Conservation (phyloP, 2,888 invertebrate species). For the Tipula vernalis region DNA sequence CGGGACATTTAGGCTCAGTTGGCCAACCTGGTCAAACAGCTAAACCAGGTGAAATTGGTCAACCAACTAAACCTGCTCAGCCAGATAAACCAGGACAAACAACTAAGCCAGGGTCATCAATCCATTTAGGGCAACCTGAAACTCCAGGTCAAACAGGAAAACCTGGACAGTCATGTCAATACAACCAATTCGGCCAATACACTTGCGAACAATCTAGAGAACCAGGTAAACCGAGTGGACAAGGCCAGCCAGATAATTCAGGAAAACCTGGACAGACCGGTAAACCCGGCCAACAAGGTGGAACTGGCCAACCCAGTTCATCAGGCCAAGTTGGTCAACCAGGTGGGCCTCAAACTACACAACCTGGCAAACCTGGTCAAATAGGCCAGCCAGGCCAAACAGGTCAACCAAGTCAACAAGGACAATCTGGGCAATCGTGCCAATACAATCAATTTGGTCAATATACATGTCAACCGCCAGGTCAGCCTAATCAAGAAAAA, state of each 20-base stretch:
- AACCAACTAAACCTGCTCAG: slow-evolving; percentile 20
- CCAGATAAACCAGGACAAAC: slow-evolving; percentile 21
- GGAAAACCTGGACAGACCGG: slow-evolving; percentile 18
- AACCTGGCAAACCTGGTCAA: slow-evolving; percentile 20
- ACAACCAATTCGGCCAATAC: neutral
- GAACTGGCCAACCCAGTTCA: neutral
- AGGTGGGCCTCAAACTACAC: slow-evolving; percentile 9
- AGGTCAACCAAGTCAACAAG: neutral
- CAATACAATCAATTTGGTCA: neutral
- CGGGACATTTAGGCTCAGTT: slow-evolving; percentile 22
- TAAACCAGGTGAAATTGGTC: slow-evolving; percentile 17
- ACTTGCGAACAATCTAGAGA: slow-evolving; percentile 16
- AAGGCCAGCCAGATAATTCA: slow-evolving; percentile 23
- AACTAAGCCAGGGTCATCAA: slow-evolving; percentile 20
- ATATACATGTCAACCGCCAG: neutral
- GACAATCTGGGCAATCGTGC: neutral
- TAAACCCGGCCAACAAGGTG: slow-evolving; percentile 18
- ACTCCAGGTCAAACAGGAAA: slow-evolving; percentile 14
- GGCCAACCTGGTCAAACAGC: slow-evolving; percentile 18
- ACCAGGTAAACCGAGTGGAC: slow-evolving; percentile 20
- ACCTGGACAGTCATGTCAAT: too few relatives aligned
- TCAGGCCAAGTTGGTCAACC: slow-evolving; percentile 18
- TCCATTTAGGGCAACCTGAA: slow-evolving; percentile 15
- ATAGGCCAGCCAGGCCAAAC: slow-evolving; percentile 16
- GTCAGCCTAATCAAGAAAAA: neutral